These are phyloP conservation scores for Scomber colias DNA, from an alignment of 2,113 vertebrate genomes.

Conservation along the genomic window DNA sequence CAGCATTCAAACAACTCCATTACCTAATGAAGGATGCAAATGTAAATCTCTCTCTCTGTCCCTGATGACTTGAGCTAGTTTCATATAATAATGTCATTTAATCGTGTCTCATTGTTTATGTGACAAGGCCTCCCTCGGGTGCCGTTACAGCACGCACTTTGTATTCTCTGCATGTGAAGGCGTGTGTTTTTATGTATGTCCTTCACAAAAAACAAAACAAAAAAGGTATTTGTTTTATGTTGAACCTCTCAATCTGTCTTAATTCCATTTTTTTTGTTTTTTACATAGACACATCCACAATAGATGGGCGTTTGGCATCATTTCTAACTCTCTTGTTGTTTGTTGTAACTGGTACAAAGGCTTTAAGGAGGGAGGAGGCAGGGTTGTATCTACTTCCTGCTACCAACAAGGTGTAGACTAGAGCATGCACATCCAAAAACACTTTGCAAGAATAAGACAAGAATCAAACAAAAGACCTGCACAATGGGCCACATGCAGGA, in stretches of 20 bases:
- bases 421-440: no score
- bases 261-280: slow-evolving; percentile 15
- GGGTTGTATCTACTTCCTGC: background rate
- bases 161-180: slow-evolving; percentile 26
- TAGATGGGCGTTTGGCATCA: slow-evolving; percentile 22
- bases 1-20: slow-evolving; percentile 59
- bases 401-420: no score
- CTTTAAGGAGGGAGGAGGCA: slow-evolving; percentile 35
- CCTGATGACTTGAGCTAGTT: slow-evolving; percentile 66
- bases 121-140: slow-evolving; percentile 70
- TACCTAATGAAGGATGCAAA: slow-evolving; percentile 73
- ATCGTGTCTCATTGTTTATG: slow-evolving; percentile 72
- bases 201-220: background rate
- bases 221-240: slow-evolving; percentile 27
- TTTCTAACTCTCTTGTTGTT: slow-evolving; percentile 15
- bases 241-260: slow-evolving; percentile 12
- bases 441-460: no score
- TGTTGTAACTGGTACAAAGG: slow-evolving; percentile 23
- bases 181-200: slow-evolving; percentile 1
- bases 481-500: no score
- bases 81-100: slow-evolving; percentile 76
- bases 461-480: no score
- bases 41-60: slow-evolving; percentile 54
- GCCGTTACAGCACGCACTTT: slow-evolving; percentile 51
- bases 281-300: background rate